A percentile compares a stretch with the other conserved stretches of the same genome.
These are phyloP conservation scores for Apotomis capreana DNA, from an alignment of 2,888 invertebrate species.

Conservation along the genomic window DNA sequence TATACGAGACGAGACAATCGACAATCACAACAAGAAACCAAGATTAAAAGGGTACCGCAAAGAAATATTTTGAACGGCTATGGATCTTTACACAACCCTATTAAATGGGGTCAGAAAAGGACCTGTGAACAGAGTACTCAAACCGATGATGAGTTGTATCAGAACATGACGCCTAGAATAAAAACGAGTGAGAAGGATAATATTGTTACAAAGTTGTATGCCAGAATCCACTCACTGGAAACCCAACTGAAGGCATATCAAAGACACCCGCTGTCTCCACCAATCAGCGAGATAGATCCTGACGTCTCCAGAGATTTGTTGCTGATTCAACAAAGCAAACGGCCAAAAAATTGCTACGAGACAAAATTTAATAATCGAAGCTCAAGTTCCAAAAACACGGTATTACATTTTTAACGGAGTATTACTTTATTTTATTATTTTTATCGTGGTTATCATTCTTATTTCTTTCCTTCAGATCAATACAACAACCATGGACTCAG, in stretches of 20 bases:
- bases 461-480: not conserved
- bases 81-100: not conserved
- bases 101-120: not conserved
- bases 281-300: not conserved
- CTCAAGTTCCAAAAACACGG: conserved; percentile 2
- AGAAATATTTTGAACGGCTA: not conserved
- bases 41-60: not conserved
- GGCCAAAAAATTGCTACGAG: not conserved
- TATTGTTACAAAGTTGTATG: not conserved
- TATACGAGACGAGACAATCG: not conserved
- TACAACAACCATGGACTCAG: not conserved
- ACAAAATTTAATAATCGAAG: not conserved
- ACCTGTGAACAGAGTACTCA: conserved; percentile 7
- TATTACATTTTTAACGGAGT: not conserved
- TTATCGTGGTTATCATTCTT: not conserved
- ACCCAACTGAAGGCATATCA: not conserved
- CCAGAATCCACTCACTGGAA: not conserved
- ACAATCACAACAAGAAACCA: not conserved
- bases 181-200: not conserved
- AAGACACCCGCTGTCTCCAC: not conserved
- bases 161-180: not conserved
- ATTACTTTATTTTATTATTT: not conserved
- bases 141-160: not conserved
- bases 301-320: conserved; percentile 9
- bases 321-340: not conserved